These are phyloP conservation scores for Caenorhabditis sp. DNA, from an alignment of 2,888 invertebrate species.

Conservation along the genomic window DNA sequence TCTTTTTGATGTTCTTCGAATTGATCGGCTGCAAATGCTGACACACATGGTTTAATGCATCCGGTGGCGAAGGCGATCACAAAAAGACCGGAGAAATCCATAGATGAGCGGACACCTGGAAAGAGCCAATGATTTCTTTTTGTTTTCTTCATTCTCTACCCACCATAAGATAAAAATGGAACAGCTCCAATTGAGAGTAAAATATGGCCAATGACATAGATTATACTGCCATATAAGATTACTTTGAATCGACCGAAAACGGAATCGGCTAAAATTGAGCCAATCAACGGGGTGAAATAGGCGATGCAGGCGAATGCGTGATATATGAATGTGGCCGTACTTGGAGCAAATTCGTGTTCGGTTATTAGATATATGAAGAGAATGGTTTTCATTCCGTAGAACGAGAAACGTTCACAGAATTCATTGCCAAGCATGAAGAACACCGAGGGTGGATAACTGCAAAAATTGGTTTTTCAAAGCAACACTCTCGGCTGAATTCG, in stretches of 20 bases:
- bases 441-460: constrained; percentile 74
- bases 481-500: no score
- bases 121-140: no score
- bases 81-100: constrained; percentile 77
- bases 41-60: constrained; percentile 93
- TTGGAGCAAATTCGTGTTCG: constrained; percentile 63
- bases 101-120: constrained; percentile 24
- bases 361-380: constrained; percentile 66
- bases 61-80: constrained; percentile 89
- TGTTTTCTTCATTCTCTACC: no score
- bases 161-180: constrained; percentile 60
- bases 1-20: constrained; percentile 76
- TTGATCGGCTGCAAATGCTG: constrained; percentile 92
- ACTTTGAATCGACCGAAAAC: constrained; percentile 70
- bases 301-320: constrained; percentile 89
- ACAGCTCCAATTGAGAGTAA: constrained; percentile 73
- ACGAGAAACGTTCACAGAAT: constrained; percentile 82
- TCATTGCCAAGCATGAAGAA: constrained; percentile 94
- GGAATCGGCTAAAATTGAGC: constrained; percentile 92
- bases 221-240: constrained; percentile 76
- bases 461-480: constrained; percentile 2
- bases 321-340: constrained; percentile 85
- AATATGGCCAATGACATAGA: constrained; percentile 73
- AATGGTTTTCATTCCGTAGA: constrained; percentile 71
- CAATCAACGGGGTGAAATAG: constrained; percentile 87